A percentile compares a stretch with the other conserved stretches of the same genome.
phyloP scores from a whole-genome alignment of 2,888 invertebrate genomes.

The Gymnoscelis rufifasciata region DNA sequence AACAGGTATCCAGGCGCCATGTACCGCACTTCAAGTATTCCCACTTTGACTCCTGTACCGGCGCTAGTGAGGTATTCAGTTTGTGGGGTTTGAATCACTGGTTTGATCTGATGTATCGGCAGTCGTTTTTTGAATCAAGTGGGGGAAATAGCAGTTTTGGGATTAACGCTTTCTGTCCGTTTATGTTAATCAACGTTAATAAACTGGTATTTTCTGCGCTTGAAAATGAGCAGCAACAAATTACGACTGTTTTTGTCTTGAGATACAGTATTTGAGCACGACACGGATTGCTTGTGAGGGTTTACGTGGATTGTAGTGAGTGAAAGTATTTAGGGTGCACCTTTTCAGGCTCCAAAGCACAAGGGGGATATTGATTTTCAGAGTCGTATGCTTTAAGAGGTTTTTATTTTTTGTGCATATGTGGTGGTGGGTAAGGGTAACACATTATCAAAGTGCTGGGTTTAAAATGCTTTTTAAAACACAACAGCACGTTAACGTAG shows the following conservation, averaged over 20 bases:
- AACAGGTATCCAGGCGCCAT: constrained; percentile 84
- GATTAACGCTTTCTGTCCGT: too few relatives aligned
- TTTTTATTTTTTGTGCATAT: neutral
- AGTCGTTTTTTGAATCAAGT: constrained; percentile 41
- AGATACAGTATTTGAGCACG: constrained; percentile 50
- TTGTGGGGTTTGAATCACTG: constrained; percentile 51
- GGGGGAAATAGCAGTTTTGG: constrained; percentile 9
- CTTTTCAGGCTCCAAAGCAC: constrained; percentile 32
- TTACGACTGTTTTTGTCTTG: constrained; percentile 43
- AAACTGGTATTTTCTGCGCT: constrained; percentile 6
- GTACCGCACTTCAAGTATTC: constrained; percentile 94
- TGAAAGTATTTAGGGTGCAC: constrained; percentile 44
- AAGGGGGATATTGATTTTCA: constrained; percentile 14
- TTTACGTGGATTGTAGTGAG: constrained; percentile 42
- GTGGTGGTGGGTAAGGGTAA: constrained; percentile 21
- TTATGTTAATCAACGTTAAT: neutral
- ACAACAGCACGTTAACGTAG: constrained; percentile 39
- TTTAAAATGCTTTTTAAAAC: too few relatives aligned
- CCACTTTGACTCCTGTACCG: constrained; percentile 87
- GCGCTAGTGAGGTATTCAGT: constrained; percentile 83
- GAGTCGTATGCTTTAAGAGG: constrained; percentile 14
- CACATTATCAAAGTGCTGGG: too few relatives aligned
- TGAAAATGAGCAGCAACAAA: constrained; percentile 28
- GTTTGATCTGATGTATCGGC: constrained; percentile 41
- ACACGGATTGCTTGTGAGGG: constrained; percentile 46